Evolutionary conservation across 2,797 vertebrate genomes (phyloP).

Genomic region (Ibycter americanus): DNA sequence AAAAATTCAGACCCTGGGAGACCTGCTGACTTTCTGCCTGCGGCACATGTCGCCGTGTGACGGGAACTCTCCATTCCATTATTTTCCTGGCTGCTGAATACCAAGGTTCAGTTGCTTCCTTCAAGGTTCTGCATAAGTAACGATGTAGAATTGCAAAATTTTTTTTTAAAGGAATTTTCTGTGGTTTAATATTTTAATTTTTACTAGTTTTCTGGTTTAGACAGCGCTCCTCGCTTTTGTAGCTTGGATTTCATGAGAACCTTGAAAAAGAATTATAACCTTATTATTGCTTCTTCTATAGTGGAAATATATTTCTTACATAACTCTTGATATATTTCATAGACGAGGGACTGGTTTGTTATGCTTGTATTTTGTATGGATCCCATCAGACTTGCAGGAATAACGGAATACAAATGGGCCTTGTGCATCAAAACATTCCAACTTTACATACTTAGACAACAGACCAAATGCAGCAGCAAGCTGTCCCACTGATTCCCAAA

Average conservation of each 20-base stretch:
- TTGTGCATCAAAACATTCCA: background rate
- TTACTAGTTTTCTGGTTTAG: background rate
- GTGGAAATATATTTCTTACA: background rate
- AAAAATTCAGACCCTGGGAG: background rate
- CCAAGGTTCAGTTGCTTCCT: background rate
- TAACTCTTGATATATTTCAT: background rate
- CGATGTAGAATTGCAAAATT: background rate
- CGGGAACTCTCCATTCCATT: rapidly evolving
- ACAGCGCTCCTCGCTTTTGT: background rate
- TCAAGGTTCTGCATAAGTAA: background rate
- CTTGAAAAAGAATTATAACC: background rate
- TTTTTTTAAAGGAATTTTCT: background rate
- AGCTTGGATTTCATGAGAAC: background rate
- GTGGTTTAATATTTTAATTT: background rate
- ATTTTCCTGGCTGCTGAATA: background rate
- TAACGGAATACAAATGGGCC: background rate
- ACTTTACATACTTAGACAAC: background rate
- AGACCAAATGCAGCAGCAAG: background rate
- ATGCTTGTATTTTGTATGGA: background rate
- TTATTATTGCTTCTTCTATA: background rate
- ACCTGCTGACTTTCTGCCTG: background rate
- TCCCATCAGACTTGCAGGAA: background rate
- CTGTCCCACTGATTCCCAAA: background rate
- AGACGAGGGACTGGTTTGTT: background rate
- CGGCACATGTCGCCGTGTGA: background rate